Evolutionary conservation across 2,888 invertebrate species (phyloP), one percentile per base, ranked within the genome.

Genomic region (Salpingus planirostris): DNA sequence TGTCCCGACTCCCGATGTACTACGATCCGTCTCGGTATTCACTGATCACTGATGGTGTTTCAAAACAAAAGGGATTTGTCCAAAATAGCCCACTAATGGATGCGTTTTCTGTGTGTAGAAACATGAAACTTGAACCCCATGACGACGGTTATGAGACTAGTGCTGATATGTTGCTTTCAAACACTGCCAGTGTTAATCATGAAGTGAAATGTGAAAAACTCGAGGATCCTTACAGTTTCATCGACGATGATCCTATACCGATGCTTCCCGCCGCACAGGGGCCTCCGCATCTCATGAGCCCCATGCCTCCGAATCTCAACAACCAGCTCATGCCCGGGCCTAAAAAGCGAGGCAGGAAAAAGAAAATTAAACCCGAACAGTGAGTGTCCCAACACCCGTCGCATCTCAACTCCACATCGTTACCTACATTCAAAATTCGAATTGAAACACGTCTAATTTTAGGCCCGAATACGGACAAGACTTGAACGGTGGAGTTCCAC

Each of bases 121-220:
- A 65, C 45, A 65, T 65, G 64, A 64, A 65, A 56, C 48, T 63
- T 56, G 87, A 87, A 69, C 80, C 78, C 55, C 80, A 83, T 58
- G 88, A 89, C 71, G 88, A 89, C 70, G 88, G 88, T 47, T 89
- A 89, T 70, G 88, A 88, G 71, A 87, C 88, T 51, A 83, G 86
- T 67, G 84, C 70, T 44, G 72, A 72, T 59, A 65, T 71, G 59
- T 64, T 70, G 59, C 63, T 71, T 44, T 50, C 56, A 25, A 62
- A 60, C 54, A 57, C 54, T 54, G 57, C 59, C 54, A 58, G 52
- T 45, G 53, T 56, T 45, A 61, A 59, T 51, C 62, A 60, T 44
- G 59, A 62, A 36, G 59, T 64, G 27, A 65, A 65, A 49, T 61
- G 64, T 46, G 65, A 65, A 50, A 65, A 65, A 48, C 56, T 57